phyloP scores from a whole-genome alignment of 1,140 invertebrate genomes.

The Nylanderia fulva region DNA sequence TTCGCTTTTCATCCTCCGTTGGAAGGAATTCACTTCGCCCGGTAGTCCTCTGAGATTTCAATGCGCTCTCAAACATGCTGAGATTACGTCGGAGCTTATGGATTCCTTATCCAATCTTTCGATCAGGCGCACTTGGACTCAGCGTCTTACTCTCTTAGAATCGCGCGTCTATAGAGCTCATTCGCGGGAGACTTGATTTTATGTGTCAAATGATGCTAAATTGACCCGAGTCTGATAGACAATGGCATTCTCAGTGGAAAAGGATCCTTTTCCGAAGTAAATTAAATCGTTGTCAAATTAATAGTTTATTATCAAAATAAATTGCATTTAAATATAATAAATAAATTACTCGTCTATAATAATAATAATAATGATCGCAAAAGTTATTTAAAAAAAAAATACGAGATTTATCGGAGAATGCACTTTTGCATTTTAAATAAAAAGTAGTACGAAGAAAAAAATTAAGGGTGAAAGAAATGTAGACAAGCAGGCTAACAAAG shows the following conservation, averaged over 20 bases:
- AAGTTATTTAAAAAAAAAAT: not conserved
- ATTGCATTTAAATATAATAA: not conserved
- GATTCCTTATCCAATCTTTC: slow-evolving; percentile 82
- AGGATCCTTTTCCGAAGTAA: not conserved
- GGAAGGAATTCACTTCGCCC: slow-evolving; percentile 77
- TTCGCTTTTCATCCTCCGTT: slow-evolving; percentile 60
- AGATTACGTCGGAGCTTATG: slow-evolving; percentile 81
- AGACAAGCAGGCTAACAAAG: not conserved
- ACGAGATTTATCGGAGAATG: not conserved
- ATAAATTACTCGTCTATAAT: not conserved
- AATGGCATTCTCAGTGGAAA: not conserved
- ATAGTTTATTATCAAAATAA: not conserved
- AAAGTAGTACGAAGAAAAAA: not conserved
- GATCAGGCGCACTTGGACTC: slow-evolving; percentile 67
- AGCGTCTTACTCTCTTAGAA: slow-evolving; percentile 43
- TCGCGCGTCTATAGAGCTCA: slow-evolving; percentile 27
- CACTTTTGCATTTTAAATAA: not conserved
- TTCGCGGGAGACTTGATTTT: slow-evolving; percentile 53
- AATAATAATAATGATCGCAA: not conserved
- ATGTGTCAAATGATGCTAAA: slow-evolving; percentile 41
- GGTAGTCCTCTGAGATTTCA: slow-evolving; percentile 73
- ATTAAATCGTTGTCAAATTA: not conserved
- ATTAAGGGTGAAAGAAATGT: not conserved
- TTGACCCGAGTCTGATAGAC: slow-evolving; percentile 10
- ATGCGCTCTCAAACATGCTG: slow-evolving; percentile 73